Evolutionary conservation across 2,113 vertebrate species (phyloP), one percentile per base, ranked within the genome.

Genomic region (Dolichallabes microphthalmus): DNA sequence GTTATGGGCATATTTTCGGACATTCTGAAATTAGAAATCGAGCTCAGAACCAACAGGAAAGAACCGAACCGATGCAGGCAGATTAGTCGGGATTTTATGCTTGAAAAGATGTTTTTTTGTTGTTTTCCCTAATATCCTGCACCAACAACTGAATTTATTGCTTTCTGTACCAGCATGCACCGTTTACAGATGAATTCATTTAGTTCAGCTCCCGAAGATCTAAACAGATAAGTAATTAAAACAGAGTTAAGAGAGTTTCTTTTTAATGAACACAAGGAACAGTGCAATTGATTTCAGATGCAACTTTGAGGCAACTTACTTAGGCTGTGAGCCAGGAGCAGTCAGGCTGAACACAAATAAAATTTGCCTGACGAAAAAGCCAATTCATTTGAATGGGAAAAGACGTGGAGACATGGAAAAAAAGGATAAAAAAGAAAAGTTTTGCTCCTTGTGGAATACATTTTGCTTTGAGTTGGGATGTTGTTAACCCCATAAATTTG

Each of bases 221-320:
- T 76, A 76, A 76, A 17, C 19, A 5, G 76, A 78, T 60, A 58
- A 77, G 76, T 78, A 58, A 78, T 78, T 78, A 78, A 78, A 78
- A 78, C 30, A 35, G 53, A 57, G 53, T 78, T 78, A 78, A 58
- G 55, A 30, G 55, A 60, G 53, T 78, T 78, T 78, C 76, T 78
- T 78, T 32, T 58, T 78, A 78, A 58, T 78, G 76, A 78, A 78
- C 76, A 78, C 53, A 35, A 60, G 55, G 9, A 78, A 78, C 30
- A 78, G 53, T 78, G 76, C 76, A 78, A 78, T 78, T 78, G 76
- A 78, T 78, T 78, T 58, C 53, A 32, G 55, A 52, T 78, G 76
- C 27, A 78, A 78, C 53, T 78, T 78, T 78, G 53, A 78, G 53
- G 76, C 53, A 58, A 58, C 76, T 60, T 55, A 78, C 55, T 58